phyloP scores from a whole-genome alignment of 1,140 invertebrate species.

The Diplogasteroides magnus region DNA sequence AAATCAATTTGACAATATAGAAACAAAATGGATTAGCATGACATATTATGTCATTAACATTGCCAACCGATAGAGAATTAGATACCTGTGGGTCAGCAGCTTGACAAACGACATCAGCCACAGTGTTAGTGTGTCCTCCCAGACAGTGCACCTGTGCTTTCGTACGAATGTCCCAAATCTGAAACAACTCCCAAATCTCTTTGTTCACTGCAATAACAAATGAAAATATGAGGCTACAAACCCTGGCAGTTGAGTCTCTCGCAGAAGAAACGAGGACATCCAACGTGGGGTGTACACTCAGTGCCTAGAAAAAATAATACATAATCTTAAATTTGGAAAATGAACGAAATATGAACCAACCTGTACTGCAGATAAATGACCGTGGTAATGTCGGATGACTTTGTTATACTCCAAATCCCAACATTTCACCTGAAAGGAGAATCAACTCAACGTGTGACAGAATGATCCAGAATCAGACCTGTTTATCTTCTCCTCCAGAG shows the following conservation, averaged over 20 bases:
- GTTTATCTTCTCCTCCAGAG: slow-evolving; percentile 96
- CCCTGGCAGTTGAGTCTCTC: slow-evolving; percentile 85
- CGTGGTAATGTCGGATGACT: slow-evolving; percentile 96
- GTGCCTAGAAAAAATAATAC: slow-evolving; percentile 55
- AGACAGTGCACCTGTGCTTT: slow-evolving; percentile 96
- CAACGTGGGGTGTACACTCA: slow-evolving; percentile 88
- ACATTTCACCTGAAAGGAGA: slow-evolving; percentile 73
- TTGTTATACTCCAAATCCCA: slow-evolving; percentile 99
- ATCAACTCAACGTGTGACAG: slow-evolving; percentile 14
- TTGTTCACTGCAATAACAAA: background rate
- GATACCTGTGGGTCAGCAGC: slow-evolving; percentile 74
- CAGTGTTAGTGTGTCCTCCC: slow-evolving; percentile 91
- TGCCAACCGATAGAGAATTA: background rate
- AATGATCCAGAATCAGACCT: no score
- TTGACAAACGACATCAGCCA: slow-evolving; percentile 87
- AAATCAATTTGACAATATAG: background rate
- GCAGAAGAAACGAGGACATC: slow-evolving; percentile 90
- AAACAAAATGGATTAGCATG: no score
- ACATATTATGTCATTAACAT: background rate
- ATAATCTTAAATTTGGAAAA: background rate
- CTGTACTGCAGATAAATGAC: slow-evolving; percentile 94
- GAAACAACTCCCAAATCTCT: slow-evolving; percentile 22
- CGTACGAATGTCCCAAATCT: slow-evolving; percentile 91
- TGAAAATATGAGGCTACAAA: no score
- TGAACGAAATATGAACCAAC: background rate